Evolutionary conservation across 2,113 vertebrate species (phyloP).

Genomic region (Anolis carolinensis): DNA sequence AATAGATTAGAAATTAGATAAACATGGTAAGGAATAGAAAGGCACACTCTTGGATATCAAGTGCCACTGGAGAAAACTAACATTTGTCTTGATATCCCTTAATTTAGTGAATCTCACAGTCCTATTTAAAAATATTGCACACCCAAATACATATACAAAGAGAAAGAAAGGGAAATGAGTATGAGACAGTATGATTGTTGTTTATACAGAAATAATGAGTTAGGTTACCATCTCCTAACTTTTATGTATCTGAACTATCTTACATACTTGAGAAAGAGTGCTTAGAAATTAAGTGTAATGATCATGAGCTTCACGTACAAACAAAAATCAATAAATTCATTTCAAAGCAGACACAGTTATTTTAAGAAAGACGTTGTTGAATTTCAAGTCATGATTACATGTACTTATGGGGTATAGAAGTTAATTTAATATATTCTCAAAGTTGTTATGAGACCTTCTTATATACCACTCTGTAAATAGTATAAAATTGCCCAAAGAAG

Average conservation of each 20-base stretch:
- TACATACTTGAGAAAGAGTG: neutral
- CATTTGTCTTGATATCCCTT: neutral
- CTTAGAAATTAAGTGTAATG: constrained; percentile 43
- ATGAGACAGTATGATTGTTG: neutral
- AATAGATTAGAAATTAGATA: neutral
- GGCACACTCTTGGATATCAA: neutral
- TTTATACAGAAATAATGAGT: constrained; percentile 32
- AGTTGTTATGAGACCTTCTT: constrained; percentile 38
- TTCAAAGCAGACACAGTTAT: constrained; percentile 49
- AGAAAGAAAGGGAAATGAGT: neutral
- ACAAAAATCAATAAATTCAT: constrained; percentile 52
- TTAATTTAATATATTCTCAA: constrained; percentile 37
- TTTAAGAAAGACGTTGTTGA: constrained; percentile 29
- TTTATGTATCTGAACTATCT: neutral
- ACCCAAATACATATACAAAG: too few relatives aligned
- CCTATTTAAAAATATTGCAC: too few relatives aligned
- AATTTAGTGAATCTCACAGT: neutral
- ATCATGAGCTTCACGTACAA: constrained; percentile 39
- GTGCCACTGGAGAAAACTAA: neutral
- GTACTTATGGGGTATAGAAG: constrained; percentile 45
- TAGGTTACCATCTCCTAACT: constrained; percentile 19
- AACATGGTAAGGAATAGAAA: neutral
- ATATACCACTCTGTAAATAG: neutral
- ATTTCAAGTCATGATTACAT: constrained; percentile 56
- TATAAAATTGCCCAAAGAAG: constrained; percentile 38